Evolutionary conservation across 1,140 invertebrate species (phyloP).

Genomic region (Carposina sasakii): DNA sequence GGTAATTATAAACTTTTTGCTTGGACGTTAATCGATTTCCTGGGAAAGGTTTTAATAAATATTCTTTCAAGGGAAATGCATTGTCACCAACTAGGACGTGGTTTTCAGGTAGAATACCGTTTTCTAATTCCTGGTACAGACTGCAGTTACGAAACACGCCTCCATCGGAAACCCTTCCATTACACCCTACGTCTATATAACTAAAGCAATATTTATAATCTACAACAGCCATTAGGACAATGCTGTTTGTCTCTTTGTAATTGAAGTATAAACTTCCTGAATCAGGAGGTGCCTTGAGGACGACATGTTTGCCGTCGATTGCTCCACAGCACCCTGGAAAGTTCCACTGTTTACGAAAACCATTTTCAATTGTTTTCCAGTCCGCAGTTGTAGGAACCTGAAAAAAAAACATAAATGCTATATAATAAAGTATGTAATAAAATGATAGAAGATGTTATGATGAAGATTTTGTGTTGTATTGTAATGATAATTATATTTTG

Average conservation of each 20-base stretch:
- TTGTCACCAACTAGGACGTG: constrained; percentile 57
- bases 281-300: constrained; percentile 13
- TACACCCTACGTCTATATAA: neutral
- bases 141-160: neutral
- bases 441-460: too few relatives aligned
- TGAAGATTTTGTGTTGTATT: too few relatives aligned
- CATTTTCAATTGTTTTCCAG: constrained; percentile 9
- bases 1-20: constrained; percentile 16
- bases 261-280: constrained; percentile 39
- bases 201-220: constrained; percentile 13
- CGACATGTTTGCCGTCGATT: constrained; percentile 12
- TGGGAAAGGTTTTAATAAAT: constrained; percentile 48
- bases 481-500: too few relatives aligned
- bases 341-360: constrained; percentile 7
- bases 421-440: too few relatives aligned
- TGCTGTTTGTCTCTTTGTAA: constrained; percentile 38
- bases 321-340: constrained; percentile 7
- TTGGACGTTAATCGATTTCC: constrained; percentile 9
- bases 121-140: neutral
- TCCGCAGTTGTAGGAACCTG: constrained; percentile 1
- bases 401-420: too few relatives aligned
- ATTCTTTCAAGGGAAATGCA: constrained; percentile 39
- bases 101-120: constrained; percentile 2
- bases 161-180: constrained; percentile 1
- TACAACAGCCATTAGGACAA: constrained; percentile 39